phyloP scores from a whole-genome alignment of 2,113 vertebrate species.

The Phylloscopus whistleri region DNA sequence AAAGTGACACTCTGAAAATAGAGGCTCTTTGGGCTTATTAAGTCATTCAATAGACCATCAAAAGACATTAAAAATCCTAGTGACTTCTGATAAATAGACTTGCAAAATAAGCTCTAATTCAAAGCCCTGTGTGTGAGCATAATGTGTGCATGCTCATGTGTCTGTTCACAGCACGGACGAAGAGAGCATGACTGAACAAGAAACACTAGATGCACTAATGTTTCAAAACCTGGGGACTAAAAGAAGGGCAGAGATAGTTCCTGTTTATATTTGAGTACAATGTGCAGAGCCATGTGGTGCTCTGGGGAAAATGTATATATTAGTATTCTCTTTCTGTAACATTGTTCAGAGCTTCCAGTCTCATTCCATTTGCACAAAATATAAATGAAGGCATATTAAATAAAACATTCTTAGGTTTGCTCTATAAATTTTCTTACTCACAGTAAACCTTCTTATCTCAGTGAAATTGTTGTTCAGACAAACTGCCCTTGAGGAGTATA shows the following conservation, averaged over 20 bases:
- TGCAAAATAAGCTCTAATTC: neutral
- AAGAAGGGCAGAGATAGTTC: neutral
- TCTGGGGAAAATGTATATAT: neutral
- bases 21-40: neutral
- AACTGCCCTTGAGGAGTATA: neutral
- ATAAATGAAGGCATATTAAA: neutral
- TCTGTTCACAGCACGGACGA: neutral
- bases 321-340: neutral
- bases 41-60: neutral
- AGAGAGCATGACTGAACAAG: neutral
- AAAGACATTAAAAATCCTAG: neutral
- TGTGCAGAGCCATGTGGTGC: neutral
- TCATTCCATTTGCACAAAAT: conserved; percentile 5
- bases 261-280: neutral
- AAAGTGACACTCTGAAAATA: neutral
- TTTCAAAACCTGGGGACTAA: neutral
- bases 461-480: neutral
- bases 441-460: neutral
- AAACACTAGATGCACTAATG: neutral
- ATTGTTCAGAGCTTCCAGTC: neutral
- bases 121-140: neutral
- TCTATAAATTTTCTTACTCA: neutral
- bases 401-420: neutral
- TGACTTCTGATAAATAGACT: neutral
- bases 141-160: neutral